A percentile compares a stretch with the other conserved stretches of the same genome.
Evolutionary conservation across 2,797 vertebrate genomes (phyloP).

Genomic region (Microctenopoma stevenorrisi): DNA sequence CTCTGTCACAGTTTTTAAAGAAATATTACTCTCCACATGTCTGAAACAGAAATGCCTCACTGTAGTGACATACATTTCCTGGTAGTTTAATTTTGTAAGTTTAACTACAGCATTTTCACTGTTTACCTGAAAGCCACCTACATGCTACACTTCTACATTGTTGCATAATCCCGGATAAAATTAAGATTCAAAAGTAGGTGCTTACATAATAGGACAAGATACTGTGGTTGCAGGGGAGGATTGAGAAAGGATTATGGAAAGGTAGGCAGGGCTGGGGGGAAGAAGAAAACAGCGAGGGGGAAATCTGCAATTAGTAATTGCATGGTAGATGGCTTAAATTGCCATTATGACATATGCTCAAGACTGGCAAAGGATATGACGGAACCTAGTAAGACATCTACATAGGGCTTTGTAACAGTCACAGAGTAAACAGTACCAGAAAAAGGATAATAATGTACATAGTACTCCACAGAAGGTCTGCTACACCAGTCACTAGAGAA

Average conservation of each 20-base stretch:
- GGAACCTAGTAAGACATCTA: no score
- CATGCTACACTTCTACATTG: not conserved
- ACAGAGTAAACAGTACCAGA: no score
- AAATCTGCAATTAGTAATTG: conserved; percentile 71
- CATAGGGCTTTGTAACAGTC: no score
- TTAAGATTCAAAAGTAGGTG: not conserved
- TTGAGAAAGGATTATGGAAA: conserved; percentile 68
- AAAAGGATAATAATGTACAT: no score
- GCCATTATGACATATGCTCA: conserved; percentile 51
- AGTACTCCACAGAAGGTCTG: no score
- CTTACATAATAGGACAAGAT: conserved; percentile 54
- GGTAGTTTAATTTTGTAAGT: not conserved
- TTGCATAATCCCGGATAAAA: not conserved
- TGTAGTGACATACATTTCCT: not conserved
- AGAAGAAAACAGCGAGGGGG: conserved; percentile 37
- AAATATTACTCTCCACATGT: not conserved
- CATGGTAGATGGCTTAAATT: conserved; percentile 50
- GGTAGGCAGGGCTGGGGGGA: conserved; percentile 50
- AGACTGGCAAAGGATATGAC: conserved; percentile 25
- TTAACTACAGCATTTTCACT: not conserved
- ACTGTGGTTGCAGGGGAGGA: conserved; percentile 59
- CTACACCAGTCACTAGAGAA: no score
- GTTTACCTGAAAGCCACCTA: not conserved
- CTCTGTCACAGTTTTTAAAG: conserved; percentile 3
- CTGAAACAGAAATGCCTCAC: not conserved